These are phyloP conservation scores for Xiphorhynchus elegans DNA, from an alignment of 2,113 vertebrate genomes.

Conservation along the genomic window DNA sequence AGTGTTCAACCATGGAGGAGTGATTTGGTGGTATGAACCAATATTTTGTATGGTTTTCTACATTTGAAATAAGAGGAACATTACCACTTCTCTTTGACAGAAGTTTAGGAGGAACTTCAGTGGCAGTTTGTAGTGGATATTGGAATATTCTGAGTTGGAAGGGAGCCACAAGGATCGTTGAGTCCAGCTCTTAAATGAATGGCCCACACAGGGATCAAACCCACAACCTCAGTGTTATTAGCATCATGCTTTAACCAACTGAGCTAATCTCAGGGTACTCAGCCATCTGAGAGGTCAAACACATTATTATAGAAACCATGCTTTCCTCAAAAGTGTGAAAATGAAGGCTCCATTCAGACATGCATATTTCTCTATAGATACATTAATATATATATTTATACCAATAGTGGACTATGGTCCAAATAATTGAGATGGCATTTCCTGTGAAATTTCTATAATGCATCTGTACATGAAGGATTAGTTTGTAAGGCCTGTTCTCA, in stretches of 20 bases:
- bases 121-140: not conserved
- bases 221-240: not conserved
- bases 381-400: not conserved
- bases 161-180: not conserved
- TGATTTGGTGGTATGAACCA: not conserved
- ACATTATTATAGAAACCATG: not conserved
- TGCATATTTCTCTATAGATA: not conserved
- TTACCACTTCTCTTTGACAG: not conserved
- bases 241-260: not conserved
- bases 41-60: not conserved
- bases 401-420: not conserved
- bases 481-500: not conserved
- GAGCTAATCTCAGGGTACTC: not conserved
- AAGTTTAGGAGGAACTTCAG: not conserved
- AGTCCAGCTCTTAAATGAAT: not conserved
- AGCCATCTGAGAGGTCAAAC: not conserved
- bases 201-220: not conserved
- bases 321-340: not conserved
- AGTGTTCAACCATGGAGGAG: not conserved
- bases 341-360: not conserved
- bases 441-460: not conserved
- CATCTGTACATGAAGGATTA: not conserved
- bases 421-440: not conserved
- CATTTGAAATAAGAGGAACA: not conserved
- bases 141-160: not conserved